Conservation (phyloP, 2,113 vertebrate genomes). For the Rhinolophus ferrumequinum region DNA sequence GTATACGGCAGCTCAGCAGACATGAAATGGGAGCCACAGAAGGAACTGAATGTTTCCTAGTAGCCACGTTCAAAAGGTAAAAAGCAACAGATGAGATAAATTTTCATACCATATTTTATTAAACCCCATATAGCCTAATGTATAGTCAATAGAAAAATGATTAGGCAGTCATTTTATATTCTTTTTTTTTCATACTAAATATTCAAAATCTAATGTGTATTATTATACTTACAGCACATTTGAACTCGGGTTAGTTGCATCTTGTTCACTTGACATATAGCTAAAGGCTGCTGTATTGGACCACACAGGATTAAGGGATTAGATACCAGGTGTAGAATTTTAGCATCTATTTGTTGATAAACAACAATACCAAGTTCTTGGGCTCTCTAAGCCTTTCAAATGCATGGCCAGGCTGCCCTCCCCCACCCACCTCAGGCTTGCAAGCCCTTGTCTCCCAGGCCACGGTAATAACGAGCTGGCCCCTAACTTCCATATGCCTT, state of each 20-base stretch:
- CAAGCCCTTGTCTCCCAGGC: background rate
- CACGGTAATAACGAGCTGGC: fast-evolving
- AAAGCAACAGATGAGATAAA: background rate
- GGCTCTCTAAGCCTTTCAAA: background rate
- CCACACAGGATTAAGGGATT: background rate
- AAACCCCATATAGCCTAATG: background rate
- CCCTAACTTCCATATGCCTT: background rate
- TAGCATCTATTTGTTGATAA: background rate
- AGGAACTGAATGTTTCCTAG: fast-evolving
- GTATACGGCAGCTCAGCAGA: background rate
- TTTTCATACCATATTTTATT: background rate
- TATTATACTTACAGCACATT: background rate
- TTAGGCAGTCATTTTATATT: background rate
- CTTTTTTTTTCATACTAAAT: too few relatives aligned
- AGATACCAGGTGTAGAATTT: fast-evolving
- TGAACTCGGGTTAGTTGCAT: fast-evolving
- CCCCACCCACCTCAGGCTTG: background rate
- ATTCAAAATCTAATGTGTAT: background rate
- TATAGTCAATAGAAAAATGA: background rate
- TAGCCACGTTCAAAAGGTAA: background rate
- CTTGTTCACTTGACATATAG: fast-evolving
- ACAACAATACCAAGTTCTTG: background rate
- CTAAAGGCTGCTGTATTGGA: background rate
- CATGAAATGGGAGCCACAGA: fast-evolving
- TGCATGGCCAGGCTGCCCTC: background rate